Evolutionary conservation across 2,888 invertebrate species (phyloP).

Genomic region (Tupiocoris notatus): DNA sequence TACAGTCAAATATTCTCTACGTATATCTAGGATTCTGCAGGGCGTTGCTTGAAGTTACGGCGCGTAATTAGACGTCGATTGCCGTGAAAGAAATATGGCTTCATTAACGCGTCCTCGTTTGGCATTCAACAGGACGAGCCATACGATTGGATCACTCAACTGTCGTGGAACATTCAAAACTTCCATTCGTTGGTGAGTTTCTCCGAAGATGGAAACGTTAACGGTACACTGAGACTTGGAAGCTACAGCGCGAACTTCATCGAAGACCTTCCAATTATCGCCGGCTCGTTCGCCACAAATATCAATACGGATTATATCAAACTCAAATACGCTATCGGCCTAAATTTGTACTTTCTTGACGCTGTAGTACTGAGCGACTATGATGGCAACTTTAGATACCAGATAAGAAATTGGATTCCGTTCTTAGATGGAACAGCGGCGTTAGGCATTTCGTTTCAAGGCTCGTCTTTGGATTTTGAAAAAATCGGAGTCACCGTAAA

Average conservation of each 20-base stretch:
- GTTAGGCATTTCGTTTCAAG: constrained; percentile 5
- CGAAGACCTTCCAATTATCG: constrained; percentile 7
- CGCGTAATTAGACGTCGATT: too few species aligned
- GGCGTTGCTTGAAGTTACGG: too few species aligned
- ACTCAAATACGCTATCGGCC: constrained; percentile 14
- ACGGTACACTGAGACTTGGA: neutral
- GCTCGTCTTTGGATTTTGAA: neutral
- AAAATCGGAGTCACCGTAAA: neutral
- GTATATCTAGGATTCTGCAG: too few species aligned
- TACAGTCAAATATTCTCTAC: too few species aligned
- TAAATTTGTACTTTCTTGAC: constrained; percentile 2
- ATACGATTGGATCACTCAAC: constrained; percentile 9
- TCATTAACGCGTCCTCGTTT: neutral
- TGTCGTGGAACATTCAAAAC: neutral
- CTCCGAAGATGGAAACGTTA: neutral
- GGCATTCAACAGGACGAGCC: constrained; percentile 22
- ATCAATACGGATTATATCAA: neutral
- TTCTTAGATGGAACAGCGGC: neutral
- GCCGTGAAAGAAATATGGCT: neutral
- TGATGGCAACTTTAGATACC: constrained; percentile 2
- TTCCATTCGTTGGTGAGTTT: neutral
- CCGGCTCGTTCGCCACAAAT: constrained; percentile 1
- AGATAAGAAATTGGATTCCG: constrained; percentile 1
- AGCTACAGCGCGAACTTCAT: neutral
- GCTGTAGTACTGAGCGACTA: neutral